phyloP scores from a whole-genome alignment of 2,797 vertebrate species.

The Ispidina picta region DNA sequence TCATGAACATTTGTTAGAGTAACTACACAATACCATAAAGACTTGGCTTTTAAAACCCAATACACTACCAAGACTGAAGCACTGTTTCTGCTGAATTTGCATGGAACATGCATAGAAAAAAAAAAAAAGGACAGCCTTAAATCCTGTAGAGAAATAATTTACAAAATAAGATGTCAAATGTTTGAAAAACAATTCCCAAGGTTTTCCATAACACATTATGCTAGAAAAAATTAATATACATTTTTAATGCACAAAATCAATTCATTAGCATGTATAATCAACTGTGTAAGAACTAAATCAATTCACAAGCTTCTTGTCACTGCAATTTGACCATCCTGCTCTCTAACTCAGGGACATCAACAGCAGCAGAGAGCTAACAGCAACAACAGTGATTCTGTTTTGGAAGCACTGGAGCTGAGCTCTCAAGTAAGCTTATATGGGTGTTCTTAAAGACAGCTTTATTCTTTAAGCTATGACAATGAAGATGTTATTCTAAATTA shows the following conservation, averaged over 20 bases:
- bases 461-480: background rate
- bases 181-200: conserved; percentile 21
- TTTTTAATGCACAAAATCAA: conserved; percentile 48
- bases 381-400: background rate
- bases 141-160: background rate
- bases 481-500: background rate
- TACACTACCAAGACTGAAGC: background rate
- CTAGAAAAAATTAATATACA: background rate
- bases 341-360: background rate
- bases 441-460: background rate
- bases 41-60: background rate
- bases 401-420: background rate
- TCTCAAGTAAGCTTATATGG: background rate
- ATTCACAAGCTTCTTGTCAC: conserved; percentile 15
- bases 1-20: background rate
- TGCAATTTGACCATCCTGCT: conserved; percentile 5
- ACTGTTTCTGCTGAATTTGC: conserved; percentile 6
- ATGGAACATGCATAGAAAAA: background rate
- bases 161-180: conserved; percentile 37
- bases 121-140: background rate
- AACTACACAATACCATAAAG: background rate
- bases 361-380: background rate
- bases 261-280: conserved; percentile 41
- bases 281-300: conserved; percentile 29
- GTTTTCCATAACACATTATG: background rate